phyloP scores from a whole-genome alignment of 1,140 invertebrate genomes.

The Panagrolaimus sp. region DNA sequence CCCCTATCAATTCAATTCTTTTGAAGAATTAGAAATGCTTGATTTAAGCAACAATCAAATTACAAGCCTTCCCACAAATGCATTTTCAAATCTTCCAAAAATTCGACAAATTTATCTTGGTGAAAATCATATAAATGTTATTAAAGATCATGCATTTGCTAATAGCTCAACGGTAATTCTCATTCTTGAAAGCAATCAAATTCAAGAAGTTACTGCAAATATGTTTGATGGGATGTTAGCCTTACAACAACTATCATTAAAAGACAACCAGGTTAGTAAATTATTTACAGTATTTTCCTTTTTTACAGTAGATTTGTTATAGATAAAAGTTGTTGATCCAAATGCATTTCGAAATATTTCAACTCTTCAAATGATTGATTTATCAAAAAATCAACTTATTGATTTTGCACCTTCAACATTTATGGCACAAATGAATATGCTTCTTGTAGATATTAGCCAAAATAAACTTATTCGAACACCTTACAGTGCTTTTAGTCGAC shows the following conservation, averaged over 20 bases:
- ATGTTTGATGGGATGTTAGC: constrained; percentile 36
- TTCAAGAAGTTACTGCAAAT: constrained; percentile 37
- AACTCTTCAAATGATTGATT: constrained; percentile 50
- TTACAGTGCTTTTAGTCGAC: constrained; percentile 50
- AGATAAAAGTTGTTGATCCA: constrained; percentile 47
- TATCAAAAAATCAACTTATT: constrained; percentile 51
- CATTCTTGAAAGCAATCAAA: constrained; percentile 43
- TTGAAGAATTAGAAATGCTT: constrained; percentile 56
- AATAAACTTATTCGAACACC: constrained; percentile 52
- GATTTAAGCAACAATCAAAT: constrained; percentile 52
- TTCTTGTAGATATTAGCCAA: constrained; percentile 48
- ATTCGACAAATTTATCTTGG: constrained; percentile 53
- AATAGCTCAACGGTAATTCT: constrained; percentile 51
- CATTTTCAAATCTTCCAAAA: constrained; percentile 45
- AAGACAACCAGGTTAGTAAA: constrained; percentile 46
- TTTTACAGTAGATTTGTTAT: constrained; percentile 12
- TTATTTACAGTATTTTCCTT: not conserved
- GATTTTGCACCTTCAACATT: constrained; percentile 53
- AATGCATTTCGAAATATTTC: constrained; percentile 51
- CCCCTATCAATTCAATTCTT: constrained; percentile 42
- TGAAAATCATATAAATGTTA: constrained; percentile 45
- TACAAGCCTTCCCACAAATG: constrained; percentile 27
- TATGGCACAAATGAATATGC: constrained; percentile 48
- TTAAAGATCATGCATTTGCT: constrained; percentile 44
- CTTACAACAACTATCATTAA: constrained; percentile 54